Conservation (phyloP, 2,113 vertebrate genomes). For the Odobenus rosmarus region DNA sequence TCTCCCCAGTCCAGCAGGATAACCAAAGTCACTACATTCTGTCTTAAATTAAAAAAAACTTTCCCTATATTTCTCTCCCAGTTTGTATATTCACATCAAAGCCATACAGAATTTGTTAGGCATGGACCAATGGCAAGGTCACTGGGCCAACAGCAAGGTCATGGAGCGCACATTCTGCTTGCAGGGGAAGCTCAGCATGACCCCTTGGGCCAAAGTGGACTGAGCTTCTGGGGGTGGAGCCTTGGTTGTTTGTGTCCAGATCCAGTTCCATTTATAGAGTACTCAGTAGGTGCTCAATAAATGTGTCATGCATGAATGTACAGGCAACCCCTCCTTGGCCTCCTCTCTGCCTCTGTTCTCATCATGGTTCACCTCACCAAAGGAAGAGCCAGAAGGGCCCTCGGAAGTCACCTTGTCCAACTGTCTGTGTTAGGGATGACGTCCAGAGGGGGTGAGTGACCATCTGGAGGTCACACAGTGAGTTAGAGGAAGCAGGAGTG, state of each 20-base stretch:
- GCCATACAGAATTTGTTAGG: neutral
- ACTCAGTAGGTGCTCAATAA: neutral
- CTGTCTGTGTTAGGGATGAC: neutral
- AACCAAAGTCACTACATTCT: neutral
- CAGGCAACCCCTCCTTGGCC: neutral
- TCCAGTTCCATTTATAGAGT: neutral
- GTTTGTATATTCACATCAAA: neutral
- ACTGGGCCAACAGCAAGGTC: neutral
- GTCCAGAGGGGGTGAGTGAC: neutral
- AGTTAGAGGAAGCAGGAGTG: neutral
- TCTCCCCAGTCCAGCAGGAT: neutral
- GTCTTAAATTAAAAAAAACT: neutral
- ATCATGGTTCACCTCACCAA: neutral
- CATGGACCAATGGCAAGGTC: neutral
- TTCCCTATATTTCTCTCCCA: neutral
- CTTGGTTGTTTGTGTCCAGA: neutral
- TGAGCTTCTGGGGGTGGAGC: neutral
- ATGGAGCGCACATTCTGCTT: neutral
- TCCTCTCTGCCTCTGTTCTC: neutral
- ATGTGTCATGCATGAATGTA: rapidly evolving
- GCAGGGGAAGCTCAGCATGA: neutral
- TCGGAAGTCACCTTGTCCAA: neutral
- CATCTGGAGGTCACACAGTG: neutral
- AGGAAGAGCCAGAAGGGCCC: neutral
- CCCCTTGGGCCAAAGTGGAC: neutral